Percentiles rank a stretch among this genome's conserved stretches.
These are phyloP conservation scores for Chrysopa pallens DNA, from an alignment of 1,140 invertebrate genomes.

Conservation along the genomic window DNA sequence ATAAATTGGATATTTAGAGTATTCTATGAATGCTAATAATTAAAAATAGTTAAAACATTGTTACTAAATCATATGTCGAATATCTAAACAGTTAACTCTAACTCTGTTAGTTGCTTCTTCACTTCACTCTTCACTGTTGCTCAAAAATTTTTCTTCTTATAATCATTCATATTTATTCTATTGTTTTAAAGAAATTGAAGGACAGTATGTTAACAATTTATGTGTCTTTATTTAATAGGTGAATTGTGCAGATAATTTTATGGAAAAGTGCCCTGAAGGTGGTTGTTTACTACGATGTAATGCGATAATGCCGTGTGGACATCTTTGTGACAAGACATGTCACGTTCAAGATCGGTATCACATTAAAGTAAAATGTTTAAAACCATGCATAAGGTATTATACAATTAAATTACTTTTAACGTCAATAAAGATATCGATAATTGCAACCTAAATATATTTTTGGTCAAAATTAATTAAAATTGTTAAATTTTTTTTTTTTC, in stretches of 20 bases:
- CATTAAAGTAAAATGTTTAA: slow-evolving; percentile 19
- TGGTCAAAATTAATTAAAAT: no score
- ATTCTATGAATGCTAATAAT: no score
- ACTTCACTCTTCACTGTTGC: no score
- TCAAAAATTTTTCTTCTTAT: background rate
- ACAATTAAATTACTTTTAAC: no score
- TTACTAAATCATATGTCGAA: no score
- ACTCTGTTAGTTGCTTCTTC: no score
- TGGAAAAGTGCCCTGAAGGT: slow-evolving; percentile 24
- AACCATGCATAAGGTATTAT: slow-evolving; percentile 15
- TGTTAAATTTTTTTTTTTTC: no score
- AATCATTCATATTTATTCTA: background rate
- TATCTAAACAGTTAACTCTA: no score
- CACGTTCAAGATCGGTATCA: slow-evolving; percentile 30
- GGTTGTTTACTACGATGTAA: slow-evolving; percentile 26
- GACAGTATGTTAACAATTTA: background rate
- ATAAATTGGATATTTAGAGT: no score
- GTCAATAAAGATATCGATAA: no score
- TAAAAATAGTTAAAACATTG: no score
- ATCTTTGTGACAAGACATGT: slow-evolving; percentile 31
- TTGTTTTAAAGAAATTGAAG: background rate
- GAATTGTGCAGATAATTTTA: slow-evolving; percentile 20
- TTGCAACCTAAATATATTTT: no score
- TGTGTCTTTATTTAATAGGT: slow-evolving; percentile 9
- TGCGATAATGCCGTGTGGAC: slow-evolving; percentile 26